Evolutionary conservation across 1,140 invertebrate species (phyloP), one percentile per base, ranked within the genome.

Genomic region (Melipona quadrifasciata): DNA sequence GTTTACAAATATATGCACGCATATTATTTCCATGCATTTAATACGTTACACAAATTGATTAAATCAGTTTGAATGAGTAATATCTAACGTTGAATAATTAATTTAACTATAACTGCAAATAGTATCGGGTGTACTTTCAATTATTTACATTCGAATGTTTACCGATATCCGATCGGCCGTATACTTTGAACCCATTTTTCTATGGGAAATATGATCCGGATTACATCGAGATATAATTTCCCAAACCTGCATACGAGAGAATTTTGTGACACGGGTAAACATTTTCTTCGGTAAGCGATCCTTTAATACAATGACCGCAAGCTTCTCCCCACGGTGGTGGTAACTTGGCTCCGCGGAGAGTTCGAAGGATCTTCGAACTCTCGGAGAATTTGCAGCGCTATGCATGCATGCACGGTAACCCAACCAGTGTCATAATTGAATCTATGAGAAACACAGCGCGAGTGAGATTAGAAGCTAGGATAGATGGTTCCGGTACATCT

Each of bases 391-490:
- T 75, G 39, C 82, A 57, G 47, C 27, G 79, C 70, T 81, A 81
- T 75, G 78, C 71, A 81, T 81, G 71, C 79, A 81, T 75, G 71
- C 79, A 81, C 55, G 27, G 51, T 74, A 65, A 72, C 53, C 53
- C 19, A 65, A 65, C 64, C 70, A 51, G 84, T 85, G 84, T 85
- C 79, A 85, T 81, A 85, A 85, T 85, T 85, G 85, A 78, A 84
- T 86, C 85, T 86, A 71, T 53, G 73, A 81, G 85, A 72, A 80
- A 84, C 81, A 83, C 72, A 68, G 53, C 39, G 55, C 77, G 71
- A 68, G 70, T 27, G 53, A 85, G 84, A 81, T 81, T 81, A 80
- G 84, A 72, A 68, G 53, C 70, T 14, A 31, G 31, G 31, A 31
- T 31, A 14, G 82, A 84, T 58, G 34, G 55, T 75, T 51, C 39